Evolutionary conservation across 2,888 invertebrate genomes (phyloP).

Genomic region (Luffia ferchaultella): DNA sequence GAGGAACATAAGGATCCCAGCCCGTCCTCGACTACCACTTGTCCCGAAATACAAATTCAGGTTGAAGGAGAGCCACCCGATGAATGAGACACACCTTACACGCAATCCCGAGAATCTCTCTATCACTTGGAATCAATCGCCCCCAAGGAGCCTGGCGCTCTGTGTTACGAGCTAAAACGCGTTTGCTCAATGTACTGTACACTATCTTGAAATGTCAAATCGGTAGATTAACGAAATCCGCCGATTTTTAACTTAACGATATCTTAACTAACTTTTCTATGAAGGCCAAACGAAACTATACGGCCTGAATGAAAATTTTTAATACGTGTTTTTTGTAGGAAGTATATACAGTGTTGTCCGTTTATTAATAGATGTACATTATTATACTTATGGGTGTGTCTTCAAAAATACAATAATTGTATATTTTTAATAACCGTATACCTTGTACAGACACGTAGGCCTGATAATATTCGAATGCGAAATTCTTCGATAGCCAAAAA

Average conservation of each 20-base stretch:
- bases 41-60: background rate
- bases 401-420: slow-evolving; percentile 29
- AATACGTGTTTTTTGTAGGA: slow-evolving; percentile 1
- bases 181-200: background rate
- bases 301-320: background rate
- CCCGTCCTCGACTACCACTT: background rate
- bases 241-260: background rate
- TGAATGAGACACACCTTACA: background rate
- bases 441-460: slow-evolving; percentile 20
- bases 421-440: slow-evolving; percentile 39
- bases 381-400: slow-evolving; percentile 37
- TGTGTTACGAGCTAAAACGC: background rate
- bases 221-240: background rate
- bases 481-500: background rate
- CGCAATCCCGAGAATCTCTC: background rate
- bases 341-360: slow-evolving; percentile 2
- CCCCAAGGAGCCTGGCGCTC: background rate
- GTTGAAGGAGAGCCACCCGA: background rate
- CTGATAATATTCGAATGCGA: background rate
- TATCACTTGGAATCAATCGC: background rate
- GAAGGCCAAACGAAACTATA: background rate
- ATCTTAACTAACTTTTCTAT: background rate
- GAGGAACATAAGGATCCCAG: background rate
- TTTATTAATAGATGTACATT: slow-evolving; percentile 11
- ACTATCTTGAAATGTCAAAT: background rate